A percentile compares a stretch with the other conserved stretches of the same genome.
Evolutionary conservation across 2,113 vertebrate genomes (phyloP).

Genomic region (Cheirogaleus medius): DNA sequence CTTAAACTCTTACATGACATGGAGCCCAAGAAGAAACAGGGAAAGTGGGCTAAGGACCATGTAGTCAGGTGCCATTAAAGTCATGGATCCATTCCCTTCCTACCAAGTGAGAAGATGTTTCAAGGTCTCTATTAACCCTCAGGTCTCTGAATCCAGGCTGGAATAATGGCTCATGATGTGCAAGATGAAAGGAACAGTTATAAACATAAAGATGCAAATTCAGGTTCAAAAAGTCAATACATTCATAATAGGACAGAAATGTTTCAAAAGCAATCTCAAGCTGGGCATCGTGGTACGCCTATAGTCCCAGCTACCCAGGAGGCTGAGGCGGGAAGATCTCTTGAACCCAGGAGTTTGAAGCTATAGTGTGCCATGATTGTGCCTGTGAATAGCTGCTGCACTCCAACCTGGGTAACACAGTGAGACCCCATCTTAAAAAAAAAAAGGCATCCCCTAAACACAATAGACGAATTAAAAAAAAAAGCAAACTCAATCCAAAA

Average conservation of each 20-base stretch:
- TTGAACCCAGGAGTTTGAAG: neutral
- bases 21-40: neutral
- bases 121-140: neutral
- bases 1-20: neutral
- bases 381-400: neutral
- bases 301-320: neutral
- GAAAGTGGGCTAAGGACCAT: neutral
- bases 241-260: neutral
- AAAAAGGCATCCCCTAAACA: neutral
- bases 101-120: neutral
- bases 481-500: neutral
- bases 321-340: neutral
- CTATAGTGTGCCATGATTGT: neutral
- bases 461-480: neutral
- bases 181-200: neutral
- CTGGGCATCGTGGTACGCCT: neutral
- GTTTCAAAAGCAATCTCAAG: neutral
- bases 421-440: neutral
- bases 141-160: neutral
- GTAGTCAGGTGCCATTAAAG: neutral
- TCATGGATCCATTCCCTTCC: neutral
- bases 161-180: neutral
- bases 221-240: neutral
- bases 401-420: neutral
- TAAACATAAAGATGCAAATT: neutral